phyloP scores from a whole-genome alignment of 2,797 vertebrate genomes.

The Enteromius fasciolatus region DNA sequence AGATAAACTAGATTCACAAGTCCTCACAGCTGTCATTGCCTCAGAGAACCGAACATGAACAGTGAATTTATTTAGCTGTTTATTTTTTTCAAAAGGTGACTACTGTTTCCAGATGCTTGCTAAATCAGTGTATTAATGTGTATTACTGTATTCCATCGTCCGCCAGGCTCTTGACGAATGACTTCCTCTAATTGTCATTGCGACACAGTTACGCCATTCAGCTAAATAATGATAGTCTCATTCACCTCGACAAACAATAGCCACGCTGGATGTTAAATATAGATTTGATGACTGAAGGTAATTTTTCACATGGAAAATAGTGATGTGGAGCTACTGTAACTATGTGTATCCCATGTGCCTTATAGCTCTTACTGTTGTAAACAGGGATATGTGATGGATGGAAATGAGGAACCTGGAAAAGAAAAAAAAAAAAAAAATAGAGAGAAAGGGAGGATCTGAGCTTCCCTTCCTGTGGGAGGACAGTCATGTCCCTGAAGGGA shows the following conservation, averaged over 20 bases:
- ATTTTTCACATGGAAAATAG: conserved; percentile 68
- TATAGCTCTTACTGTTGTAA: conserved; percentile 54
- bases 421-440: conserved; percentile 24
- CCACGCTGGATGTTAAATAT: conserved; percentile 70
- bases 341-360: conserved; percentile 21
- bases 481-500: conserved; percentile 62
- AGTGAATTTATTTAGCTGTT: not conserved
- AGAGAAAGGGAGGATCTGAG: conserved; percentile 18
- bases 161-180: conserved; percentile 74
- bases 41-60: not conserved
- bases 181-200: conserved; percentile 79
- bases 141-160: conserved; percentile 54
- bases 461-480: conserved; percentile 79
- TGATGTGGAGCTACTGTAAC: conserved; percentile 53
- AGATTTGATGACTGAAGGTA: conserved; percentile 74
- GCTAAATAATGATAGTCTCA: conserved; percentile 72
- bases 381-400: conserved; percentile 19
- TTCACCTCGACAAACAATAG: conserved; percentile 78
- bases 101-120: conserved; percentile 36
- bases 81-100: not conserved
- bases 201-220: conserved; percentile 70
- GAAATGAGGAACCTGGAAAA: conserved; percentile 4
- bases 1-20: conserved; percentile 7
- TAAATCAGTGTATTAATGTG: conserved; percentile 31
- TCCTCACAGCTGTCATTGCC: not conserved